Base-by-base conservation (phyloP, 2,888 invertebrate species). In the Mesorhabditis belari region DNA sequence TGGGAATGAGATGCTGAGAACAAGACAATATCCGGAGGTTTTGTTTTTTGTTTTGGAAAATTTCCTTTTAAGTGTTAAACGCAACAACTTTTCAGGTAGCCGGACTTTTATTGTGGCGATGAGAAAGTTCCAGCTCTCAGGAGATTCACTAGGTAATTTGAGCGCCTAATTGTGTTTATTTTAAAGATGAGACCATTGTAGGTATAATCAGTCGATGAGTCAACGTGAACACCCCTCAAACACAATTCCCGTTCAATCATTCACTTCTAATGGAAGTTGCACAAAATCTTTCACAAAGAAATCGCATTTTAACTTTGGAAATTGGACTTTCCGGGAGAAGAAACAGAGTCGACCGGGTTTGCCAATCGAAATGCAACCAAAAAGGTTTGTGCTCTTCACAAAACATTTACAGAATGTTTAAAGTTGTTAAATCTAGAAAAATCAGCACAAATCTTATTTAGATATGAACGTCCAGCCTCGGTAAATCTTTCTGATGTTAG, bases 11-110 rank as follows among this genome's bases (percentile, higher is more conserved):
- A 71, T 71, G 71, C 57, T 71, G 44, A 57, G 71, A 25, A 70
- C 71, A 3, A 63, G 71, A 17, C 71, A 71, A 62, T 70, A 66
- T 55, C 69, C 71, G 23, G 71, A 71, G 64, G 71, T 71, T n/a
- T 35, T 35, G 6, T 35, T 35, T 35, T 35, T 2, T 19, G 17
- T 35, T 12, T 35, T 12, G 35, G 6, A 35, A 17, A 17, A 35
- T 35, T 35, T 12, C 35, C 6, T 12, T 51, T 21, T 19, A n/a
- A n/a, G n/a, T n/a, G n/a, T n/a, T n/a, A n/a, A n/a, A n/a, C n/a
- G n/a, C n/a, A n/a, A n/a, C n/a, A 9, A 50, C 23, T n/a, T 56
- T 67, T 35, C 60, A 71, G 71, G 69, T 71, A 29, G 71, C 71
- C 58, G 71, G 71, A n/a, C 21, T 62, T 71, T 56, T 69, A 67